Evolutionary conservation across 2,888 invertebrate species (phyloP).

Genomic region (Callinectes sapidus): DNA sequence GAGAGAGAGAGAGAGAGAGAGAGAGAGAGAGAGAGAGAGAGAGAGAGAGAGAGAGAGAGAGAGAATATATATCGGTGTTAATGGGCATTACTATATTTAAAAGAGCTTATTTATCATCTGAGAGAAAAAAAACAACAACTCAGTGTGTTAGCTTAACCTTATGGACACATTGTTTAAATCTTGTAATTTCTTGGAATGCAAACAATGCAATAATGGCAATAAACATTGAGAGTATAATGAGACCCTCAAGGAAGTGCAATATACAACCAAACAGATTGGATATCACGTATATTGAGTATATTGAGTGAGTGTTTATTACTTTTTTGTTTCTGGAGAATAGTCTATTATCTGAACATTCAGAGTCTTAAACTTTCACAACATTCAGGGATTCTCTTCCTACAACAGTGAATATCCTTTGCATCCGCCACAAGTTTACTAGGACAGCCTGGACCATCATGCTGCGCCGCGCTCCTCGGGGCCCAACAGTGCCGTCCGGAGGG

Average conservation of each 20-base stretch:
- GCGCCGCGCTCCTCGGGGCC: neutral
- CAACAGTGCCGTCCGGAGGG: conserved; percentile 21
- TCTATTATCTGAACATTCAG: too few relatives aligned
- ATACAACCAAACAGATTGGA: neutral
- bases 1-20: neutral
- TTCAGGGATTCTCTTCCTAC: neutral
- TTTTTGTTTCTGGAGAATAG: too few relatives aligned
- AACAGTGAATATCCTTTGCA: neutral
- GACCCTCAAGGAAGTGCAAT: neutral
- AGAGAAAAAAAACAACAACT: too few relatives aligned
- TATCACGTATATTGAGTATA: too few relatives aligned
- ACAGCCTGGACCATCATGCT: neutral
- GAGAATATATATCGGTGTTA: neutral
- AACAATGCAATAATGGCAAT: neutral
- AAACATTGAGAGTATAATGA: neutral
- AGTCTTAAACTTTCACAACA: neutral
- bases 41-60: neutral
- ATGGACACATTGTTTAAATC: neutral
- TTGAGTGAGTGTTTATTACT: too few relatives aligned
- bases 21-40: neutral
- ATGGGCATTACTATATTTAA: neutral
- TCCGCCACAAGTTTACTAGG: neutral
- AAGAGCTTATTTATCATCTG: neutral
- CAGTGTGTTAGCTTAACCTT: neutral
- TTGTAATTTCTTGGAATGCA: neutral